Evolutionary conservation across 2,797 vertebrate genomes (phyloP).

Genomic region (Sparus aurata): DNA sequence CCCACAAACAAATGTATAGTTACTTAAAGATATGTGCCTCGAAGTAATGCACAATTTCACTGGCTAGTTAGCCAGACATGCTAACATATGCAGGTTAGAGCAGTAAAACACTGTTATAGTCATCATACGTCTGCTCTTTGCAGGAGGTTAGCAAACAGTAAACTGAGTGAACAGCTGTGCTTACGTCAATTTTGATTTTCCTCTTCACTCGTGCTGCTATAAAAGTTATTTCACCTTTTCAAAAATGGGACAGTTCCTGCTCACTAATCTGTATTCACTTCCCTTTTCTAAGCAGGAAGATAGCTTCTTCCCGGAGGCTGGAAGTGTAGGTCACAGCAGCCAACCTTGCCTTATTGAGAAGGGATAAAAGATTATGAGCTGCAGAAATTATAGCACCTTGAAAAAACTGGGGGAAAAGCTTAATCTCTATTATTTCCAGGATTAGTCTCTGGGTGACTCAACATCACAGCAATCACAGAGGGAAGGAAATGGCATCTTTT

Average conservation of each 20-base stretch:
- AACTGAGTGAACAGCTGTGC: not conserved
- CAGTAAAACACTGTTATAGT: constrained; percentile 1
- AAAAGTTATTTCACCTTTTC: constrained; percentile 47
- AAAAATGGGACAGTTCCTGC: constrained; percentile 41
- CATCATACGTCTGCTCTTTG: not conserved
- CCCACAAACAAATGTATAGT: not conserved
- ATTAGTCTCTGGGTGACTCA: constrained; percentile 81
- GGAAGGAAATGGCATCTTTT: constrained; percentile 70
- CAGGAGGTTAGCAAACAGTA: constrained; percentile 4
- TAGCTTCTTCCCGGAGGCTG: constrained; percentile 43
- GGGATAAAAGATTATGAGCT: constrained; percentile 72
- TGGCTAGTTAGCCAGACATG: not conserved
- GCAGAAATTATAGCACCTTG: constrained; percentile 70
- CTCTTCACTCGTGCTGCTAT: constrained; percentile 19
- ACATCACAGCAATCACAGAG: constrained; percentile 71
- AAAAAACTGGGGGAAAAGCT: constrained; percentile 56
- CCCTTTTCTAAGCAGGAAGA: constrained; percentile 39
- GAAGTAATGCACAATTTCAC: too few relatives aligned
- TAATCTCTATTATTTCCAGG: constrained; percentile 81
- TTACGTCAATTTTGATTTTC: constrained; percentile 30
- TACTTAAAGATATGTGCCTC: not conserved
- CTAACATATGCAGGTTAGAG: not conserved
- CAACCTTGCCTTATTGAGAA: constrained; percentile 60
- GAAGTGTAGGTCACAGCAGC: constrained; percentile 65
- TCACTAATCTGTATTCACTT: constrained; percentile 55